Percentiles rank a stretch among this genome's conserved stretches.
Evolutionary conservation across 2,113 vertebrate species (phyloP).

Genomic region (Syrmaticus mikado): DNA sequence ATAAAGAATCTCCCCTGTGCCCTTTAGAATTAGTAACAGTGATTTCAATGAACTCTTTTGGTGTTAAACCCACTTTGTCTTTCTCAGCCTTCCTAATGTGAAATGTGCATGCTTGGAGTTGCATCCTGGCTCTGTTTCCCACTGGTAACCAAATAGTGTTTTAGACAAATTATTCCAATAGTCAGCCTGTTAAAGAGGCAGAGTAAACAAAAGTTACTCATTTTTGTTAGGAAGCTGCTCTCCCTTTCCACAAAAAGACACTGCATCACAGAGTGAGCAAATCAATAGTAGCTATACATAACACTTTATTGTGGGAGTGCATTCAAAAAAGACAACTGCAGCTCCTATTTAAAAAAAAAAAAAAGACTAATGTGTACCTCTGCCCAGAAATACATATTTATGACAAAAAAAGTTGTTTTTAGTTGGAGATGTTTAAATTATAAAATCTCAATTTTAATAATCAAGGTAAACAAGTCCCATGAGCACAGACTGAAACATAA

Average conservation of each 20-base stretch:
- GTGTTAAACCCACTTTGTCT: neutral
- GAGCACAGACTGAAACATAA: neutral
- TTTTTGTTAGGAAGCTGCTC: slow-evolving; percentile 42
- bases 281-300: neutral
- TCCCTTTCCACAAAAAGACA: slow-evolving; percentile 3
- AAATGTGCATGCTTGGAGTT: neutral
- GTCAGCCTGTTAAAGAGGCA: slow-evolving; percentile 31
- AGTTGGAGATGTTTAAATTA: slow-evolving; percentile 9
- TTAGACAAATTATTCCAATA: slow-evolving; percentile 1
- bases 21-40: neutral
- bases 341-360: neutral
- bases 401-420: slow-evolving; percentile 1
- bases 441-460: neutral
- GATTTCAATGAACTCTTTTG: neutral
- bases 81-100: neutral
- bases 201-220: slow-evolving; percentile 11
- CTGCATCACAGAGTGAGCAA: neutral
- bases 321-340: neutral
- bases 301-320: neutral
- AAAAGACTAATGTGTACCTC: neutral
- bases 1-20: neutral
- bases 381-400: slow-evolving; percentile 33
- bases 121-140: neutral
- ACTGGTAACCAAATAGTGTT: neutral
- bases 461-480: neutral